Conservation (phyloP, 2,113 vertebrate species). For the Oncorhynchus gorbuscha region DNA sequence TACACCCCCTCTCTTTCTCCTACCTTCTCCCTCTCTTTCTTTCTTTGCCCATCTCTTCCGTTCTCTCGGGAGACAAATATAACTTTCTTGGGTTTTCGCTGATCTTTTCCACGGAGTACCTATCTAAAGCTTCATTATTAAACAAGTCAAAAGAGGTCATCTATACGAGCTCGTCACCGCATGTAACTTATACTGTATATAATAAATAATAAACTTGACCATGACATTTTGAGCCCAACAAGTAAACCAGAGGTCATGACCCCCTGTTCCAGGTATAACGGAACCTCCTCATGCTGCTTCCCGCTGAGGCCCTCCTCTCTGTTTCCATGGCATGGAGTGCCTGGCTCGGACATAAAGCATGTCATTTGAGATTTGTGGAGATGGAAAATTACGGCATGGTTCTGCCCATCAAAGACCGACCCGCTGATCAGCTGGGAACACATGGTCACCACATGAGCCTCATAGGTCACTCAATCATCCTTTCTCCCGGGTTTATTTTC, state of each 20-base stretch:
- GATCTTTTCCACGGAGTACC: too few species aligned
- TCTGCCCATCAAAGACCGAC: constrained; percentile 17
- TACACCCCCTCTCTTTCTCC: constrained; percentile 29
- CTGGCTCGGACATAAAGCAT: background rate
- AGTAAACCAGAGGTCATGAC: background rate
- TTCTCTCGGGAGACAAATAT: constrained; percentile 1
- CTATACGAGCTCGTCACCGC: background rate
- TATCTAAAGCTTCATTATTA: too few species aligned
- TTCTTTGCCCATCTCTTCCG: background rate
- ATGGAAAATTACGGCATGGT: constrained; percentile 11
- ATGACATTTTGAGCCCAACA: background rate
- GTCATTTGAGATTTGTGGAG: constrained; percentile 17
- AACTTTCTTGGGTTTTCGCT: too few species aligned
- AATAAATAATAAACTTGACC: background rate
- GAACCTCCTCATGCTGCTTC: background rate
- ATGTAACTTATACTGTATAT: too few species aligned
- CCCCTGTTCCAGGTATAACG: background rate
- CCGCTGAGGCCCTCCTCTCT: background rate
- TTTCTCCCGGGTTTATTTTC: background rate
- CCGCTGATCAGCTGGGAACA: constrained; percentile 47
- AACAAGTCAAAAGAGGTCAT: background rate
- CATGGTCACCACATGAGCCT: constrained; percentile 53
- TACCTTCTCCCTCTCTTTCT: constrained; percentile 11
- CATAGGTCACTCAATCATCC: too few species aligned
- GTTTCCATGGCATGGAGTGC: background rate